Base-by-base conservation (phyloP, 1,140 invertebrate species). In the Scaptodrosophila lebanonensis region DNA sequence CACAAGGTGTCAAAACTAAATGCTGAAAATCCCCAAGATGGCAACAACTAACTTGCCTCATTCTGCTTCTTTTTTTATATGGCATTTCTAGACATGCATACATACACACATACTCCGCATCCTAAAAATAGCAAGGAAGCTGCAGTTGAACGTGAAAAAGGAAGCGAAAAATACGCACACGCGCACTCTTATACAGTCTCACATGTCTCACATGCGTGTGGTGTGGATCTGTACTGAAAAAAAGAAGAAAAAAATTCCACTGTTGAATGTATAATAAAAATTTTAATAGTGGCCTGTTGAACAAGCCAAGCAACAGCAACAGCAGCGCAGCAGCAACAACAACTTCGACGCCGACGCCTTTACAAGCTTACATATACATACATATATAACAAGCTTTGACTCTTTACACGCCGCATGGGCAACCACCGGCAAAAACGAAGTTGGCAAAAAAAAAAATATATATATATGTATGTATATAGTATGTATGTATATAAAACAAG, bases 271-370 rank as follows among this genome's bases (percentile, higher is more conserved):
- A 66, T 56, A 60, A 69, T 56, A 72, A 39, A 72, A 61, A 51
- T 61, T 36, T 68, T 70, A 76, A 70, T 79, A 69, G 65, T 79
- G 65, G 75, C 75, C 75, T 82, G 75, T 82, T 82, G 75, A 82
- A 77, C 72, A 53, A 70, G 56, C 27, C 45, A 72, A 50, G 15
- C 13, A 35, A 13, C 40, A 79, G 69, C 57, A 59, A 76, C 61
- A 75, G 65, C 49, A 38, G 30, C 53, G 49, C 47, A 36, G 44
- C 32, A 22, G 33, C 42, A 32, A 12, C 27, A 16, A 25, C 25
- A 29, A 12, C 62, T 22, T 3, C 18, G 15, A 29, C 29, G 30
- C 15, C 20, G 15, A 16, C 52, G 17, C 12, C 13, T 29, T n/a
- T 11, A 33, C 32, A 33, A 33, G 9, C 32, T 8, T 3, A 33